A percentile compares a stretch with the other conserved stretches of the same genome.
phyloP scores from a whole-genome alignment of 2,113 vertebrate genomes.

The Cynocephalus volans region DNA sequence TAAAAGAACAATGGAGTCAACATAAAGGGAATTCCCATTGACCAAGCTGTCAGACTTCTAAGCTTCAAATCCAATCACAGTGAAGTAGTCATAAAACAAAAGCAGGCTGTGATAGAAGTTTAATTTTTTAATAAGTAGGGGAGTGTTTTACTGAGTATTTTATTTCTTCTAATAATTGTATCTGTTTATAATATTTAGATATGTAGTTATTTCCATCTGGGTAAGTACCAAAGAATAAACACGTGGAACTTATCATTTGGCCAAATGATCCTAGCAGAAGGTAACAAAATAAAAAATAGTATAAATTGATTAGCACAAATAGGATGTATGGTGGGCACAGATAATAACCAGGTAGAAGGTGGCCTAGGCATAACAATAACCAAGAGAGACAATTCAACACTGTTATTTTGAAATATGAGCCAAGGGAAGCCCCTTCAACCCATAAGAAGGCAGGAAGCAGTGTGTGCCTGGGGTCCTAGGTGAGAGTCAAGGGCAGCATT shows the following conservation, averaged over 20 bases:
- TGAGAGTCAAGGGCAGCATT: too few relatives aligned
- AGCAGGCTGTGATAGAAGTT: not conserved
- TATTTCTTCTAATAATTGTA: slow-evolving; percentile 23
- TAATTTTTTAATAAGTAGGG: slow-evolving; percentile 30
- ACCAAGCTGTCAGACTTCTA: not conserved
- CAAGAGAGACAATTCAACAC: not conserved
- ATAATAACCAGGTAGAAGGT: not conserved
- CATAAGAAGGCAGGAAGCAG: too few relatives aligned
- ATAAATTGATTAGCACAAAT: not conserved
- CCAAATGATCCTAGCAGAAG: not conserved
- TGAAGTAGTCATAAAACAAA: not conserved
- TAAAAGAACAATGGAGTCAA: not conserved
- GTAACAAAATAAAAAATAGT: not conserved
- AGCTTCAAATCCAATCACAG: not conserved
- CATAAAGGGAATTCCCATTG: not conserved
- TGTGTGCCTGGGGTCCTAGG: too few relatives aligned
- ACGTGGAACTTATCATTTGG: not conserved
- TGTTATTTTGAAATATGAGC: not conserved
- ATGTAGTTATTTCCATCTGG: not conserved
- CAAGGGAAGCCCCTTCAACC: too few relatives aligned
- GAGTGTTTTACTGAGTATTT: not conserved
- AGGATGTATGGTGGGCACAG: not conserved
- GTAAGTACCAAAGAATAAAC: slow-evolving; percentile 2
- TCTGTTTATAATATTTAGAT: not conserved
- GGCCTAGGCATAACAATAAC: not conserved